Base-by-base conservation (phyloP, 2,797 vertebrate genomes). In the Clarias pachynema region DNA sequence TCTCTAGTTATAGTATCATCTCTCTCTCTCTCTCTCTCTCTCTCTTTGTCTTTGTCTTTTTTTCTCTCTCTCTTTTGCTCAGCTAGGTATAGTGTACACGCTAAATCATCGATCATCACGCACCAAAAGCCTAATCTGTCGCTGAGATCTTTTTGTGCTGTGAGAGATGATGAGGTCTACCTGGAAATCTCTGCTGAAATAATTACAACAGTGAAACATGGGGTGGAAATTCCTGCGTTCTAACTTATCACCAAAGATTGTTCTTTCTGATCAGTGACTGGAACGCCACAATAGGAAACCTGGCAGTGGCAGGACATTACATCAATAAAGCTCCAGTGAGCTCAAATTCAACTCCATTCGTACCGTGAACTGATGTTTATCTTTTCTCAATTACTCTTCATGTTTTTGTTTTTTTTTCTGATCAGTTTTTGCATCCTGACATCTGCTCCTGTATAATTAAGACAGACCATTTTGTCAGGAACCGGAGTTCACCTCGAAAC, bases 121-220 rank as follows among this genome's bases (percentile, higher is more conserved):
- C 72, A 44, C 37, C 81, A 84, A 82, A 84, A 15, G 73, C 40
- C 37, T 80, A 84, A 78, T 90, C 89, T 87, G 70, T 7, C 34
- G 14, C 83, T 68, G 81, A 89, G 81, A 84, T 83, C 85, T 65
- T 88, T 49, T 88, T 84, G 60, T 62, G 16, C 29, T 9, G 82
- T 89, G 89, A 79, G 85, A 90, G 84, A 84, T 74, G 88, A 63
- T 26, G 84, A 87, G 66, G 86, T 87, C 83, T 40, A 80, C 29
- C 84, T 60, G 16, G 29, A 84, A 34, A 87, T 88, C 86, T 85
- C 79, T 69, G 85, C 66, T 79, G 81, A 89, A 86, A 86, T 74
- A 84, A 85, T 66, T 53, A 63, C 14, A 1, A 15, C 56, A 5
- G 34, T 75, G 49, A 70, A 80, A 70, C 22, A 79, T 59, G 20